Base-by-base conservation (phyloP, 2,888 invertebrate species). In the Metallyticus violacea region DNA sequence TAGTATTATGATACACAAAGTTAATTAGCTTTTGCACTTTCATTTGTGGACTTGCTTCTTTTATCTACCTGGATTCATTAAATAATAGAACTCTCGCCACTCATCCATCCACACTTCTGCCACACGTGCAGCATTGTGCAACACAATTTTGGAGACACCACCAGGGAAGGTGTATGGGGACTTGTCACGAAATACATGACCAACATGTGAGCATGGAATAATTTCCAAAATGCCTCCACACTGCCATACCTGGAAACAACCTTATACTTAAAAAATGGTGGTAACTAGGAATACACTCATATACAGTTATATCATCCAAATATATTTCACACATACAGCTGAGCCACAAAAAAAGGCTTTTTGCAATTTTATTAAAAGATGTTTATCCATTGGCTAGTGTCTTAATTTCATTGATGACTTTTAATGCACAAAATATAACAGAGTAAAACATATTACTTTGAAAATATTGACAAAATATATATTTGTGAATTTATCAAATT, bases 21-120 rank as follows among this genome's bases (percentile, higher is more conserved):
- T 28, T 9, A 83, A 83, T 83, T 83, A 83, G 83, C 77, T 77
- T 80, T 77, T 77, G 78, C 81, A 62, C 40, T 62, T 40, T 62
- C 4, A 6, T 22, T 62, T 62, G 40, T 15, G 40, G 40, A 4
- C 40, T 62, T 3, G 22, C 85, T 29, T 76, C 77, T 83, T 83
- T 77, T 28, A 83, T 83, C 76, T 96, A 98, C 98, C 98, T 97
- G 98, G 97, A 93, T 98, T 98, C 97, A 99, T 98, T 93, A 97
- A 97, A 96, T 98, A 98, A 95, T 98, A 99, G 96, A 99, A 99
- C 93, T 98, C 98, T 93, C 98, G 96, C 97, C 99, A 99, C 93
- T 99, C 98, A 95, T 99, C 99, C 97, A 99, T 97, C 99, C 99
- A 99, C 91, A 99, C 99, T 93, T 99, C 98, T 90, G 99, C 99